These are phyloP conservation scores for Gambelia wislizenii DNA, from an alignment of 2,797 vertebrate species.

Conservation along the genomic window DNA sequence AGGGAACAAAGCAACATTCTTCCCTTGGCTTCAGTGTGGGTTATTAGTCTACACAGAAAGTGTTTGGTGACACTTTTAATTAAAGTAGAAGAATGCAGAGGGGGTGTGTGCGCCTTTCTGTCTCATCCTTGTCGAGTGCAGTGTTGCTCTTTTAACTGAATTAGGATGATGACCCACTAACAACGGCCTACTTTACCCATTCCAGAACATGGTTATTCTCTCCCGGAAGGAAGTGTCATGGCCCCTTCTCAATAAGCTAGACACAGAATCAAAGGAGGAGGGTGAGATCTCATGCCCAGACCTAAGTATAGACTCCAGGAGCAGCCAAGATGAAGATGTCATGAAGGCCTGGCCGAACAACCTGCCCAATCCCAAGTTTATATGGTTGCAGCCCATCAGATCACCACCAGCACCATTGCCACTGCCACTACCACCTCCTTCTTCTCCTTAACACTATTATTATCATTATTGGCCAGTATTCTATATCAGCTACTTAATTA, in stretches of 20 bases:
- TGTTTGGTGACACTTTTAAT: conserved; percentile 85
- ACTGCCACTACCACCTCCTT: too few species aligned
- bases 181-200: conserved; percentile 56
- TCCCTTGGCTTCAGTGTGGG: conserved; percentile 74
- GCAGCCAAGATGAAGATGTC: not conserved
- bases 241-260: not conserved
- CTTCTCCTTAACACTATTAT: too few species aligned
- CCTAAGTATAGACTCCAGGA: not conserved
- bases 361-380: not conserved
- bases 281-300: not conserved
- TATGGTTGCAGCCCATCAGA: not conserved
- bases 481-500: too few species aligned
- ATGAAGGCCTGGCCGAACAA: not conserved
- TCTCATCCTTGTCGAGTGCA: conserved; percentile 81
- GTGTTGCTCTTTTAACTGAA: conserved; percentile 80
- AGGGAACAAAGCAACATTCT: conserved; percentile 81
- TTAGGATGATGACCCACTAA: conserved; percentile 74
- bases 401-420: too few species aligned
- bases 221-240: not conserved
- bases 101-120: conserved; percentile 78
- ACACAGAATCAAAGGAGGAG: not conserved
- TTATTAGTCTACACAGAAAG: conserved; percentile 81
- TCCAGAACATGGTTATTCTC: conserved; percentile 10
- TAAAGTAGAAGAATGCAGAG: conserved; percentile 82
- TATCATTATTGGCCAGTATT: too few species aligned